Evolutionary conservation across 2,888 invertebrate species (phyloP).

Genomic region (Zaprionus obscuricornis): DNA sequence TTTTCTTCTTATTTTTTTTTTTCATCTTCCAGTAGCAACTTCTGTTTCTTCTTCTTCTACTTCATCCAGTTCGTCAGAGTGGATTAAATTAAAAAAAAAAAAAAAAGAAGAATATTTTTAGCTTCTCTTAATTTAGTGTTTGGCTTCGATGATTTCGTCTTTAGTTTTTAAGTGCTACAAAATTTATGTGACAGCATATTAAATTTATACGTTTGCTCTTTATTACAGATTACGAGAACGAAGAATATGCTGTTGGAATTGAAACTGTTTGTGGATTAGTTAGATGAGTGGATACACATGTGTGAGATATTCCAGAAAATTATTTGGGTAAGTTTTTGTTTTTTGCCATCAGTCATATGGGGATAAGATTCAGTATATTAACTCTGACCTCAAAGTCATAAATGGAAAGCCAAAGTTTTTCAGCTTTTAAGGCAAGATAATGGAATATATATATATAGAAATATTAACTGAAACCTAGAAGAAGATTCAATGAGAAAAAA

Average conservation of each 20-base stretch:
- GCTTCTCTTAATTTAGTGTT: constrained; percentile 51
- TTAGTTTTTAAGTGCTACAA: constrained; percentile 61
- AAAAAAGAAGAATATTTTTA: constrained; percentile 58
- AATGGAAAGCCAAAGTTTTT: too few species aligned
- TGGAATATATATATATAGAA: too few species aligned
- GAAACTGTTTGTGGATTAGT: constrained; percentile 46
- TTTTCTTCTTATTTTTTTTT: too few species aligned
- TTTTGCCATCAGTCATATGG: neutral
- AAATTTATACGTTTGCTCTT: constrained; percentile 71
- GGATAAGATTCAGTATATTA: too few species aligned
- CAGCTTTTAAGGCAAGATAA: neutral
- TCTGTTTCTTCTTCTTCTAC: constrained; percentile 9
- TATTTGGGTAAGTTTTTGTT: constrained; percentile 36
- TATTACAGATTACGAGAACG: constrained; percentile 57
- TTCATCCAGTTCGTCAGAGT: constrained; percentile 32
- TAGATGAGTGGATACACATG: constrained; percentile 57
- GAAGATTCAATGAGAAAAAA: too few species aligned
- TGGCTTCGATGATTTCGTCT: constrained; percentile 16
- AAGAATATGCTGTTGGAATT: constrained; percentile 2
- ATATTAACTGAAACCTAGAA: too few species aligned
- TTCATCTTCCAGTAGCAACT: constrained; percentile 21
- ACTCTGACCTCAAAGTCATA: too few species aligned
- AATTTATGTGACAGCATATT: constrained; percentile 74
- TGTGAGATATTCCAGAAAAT: constrained; percentile 15
- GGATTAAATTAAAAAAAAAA: constrained; percentile 49